These are phyloP conservation scores for Helleia helle DNA, from an alignment of 2,888 invertebrate species.

Conservation along the genomic window DNA sequence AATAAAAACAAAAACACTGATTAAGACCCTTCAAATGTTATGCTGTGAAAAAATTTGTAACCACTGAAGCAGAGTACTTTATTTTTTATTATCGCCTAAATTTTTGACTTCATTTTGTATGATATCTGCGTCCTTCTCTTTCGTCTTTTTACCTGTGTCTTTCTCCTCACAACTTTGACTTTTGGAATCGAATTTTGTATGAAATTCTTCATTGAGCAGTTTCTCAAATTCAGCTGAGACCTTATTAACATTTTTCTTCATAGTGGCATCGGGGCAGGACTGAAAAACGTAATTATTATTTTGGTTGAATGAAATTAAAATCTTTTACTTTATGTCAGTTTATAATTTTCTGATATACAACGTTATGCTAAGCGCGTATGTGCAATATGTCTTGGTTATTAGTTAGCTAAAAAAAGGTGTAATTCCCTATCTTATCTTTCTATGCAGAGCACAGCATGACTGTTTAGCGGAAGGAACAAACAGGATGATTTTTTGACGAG, in stretches of 20 bases:
- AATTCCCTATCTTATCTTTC: too few relatives aligned
- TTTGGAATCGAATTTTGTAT: constrained; percentile 46
- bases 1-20: background rate
- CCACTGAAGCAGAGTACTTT: too few relatives aligned
- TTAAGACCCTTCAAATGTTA: too few relatives aligned
- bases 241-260: constrained; percentile 63
- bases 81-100: constrained; percentile 19
- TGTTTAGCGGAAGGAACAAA: too few relatives aligned
- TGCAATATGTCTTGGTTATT: too few relatives aligned
- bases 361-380: too few relatives aligned
- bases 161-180: constrained; percentile 31
- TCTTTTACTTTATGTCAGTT: too few relatives aligned
- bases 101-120: constrained; percentile 28
- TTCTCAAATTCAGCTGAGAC: constrained; percentile 62
- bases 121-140: constrained; percentile 40
- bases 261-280: constrained; percentile 54
- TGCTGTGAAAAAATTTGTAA: too few relatives aligned
- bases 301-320: background rate
- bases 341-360: too few relatives aligned
- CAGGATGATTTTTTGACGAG: too few relatives aligned
- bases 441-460: too few relatives aligned
- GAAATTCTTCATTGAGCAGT: constrained; percentile 55
- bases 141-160: constrained; percentile 21
- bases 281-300: constrained; percentile 27
- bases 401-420: too few relatives aligned